These are phyloP conservation scores for Amblyjoppa proteus DNA, from an alignment of 2,888 invertebrate species.

Conservation along the genomic window DNA sequence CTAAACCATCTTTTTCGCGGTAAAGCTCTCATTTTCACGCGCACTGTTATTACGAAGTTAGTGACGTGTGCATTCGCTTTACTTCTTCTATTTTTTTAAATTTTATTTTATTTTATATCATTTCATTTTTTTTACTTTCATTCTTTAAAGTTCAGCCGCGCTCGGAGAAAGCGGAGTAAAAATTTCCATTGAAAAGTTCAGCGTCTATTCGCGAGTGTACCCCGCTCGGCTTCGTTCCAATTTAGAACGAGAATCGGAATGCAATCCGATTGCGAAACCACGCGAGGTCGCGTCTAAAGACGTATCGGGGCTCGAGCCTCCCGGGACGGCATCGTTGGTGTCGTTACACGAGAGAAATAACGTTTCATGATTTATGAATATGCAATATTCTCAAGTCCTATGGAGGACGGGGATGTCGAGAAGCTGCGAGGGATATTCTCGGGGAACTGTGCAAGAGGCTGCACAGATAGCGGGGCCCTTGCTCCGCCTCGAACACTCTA, in stretches of 20 bases:
- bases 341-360: slow-evolving; percentile 21
- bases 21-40: slow-evolving; percentile 26
- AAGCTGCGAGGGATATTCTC: neutral
- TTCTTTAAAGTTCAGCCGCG: neutral
- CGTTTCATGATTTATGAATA: slow-evolving; percentile 68
- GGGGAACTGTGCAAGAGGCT: neutral
- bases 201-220: neutral
- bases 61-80: slow-evolving; percentile 4
- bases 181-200: slow-evolving; percentile 43
- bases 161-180: slow-evolving; percentile 16
- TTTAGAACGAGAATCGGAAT: slow-evolving; percentile 35
- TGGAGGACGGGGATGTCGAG: neutral
- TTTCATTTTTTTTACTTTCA: slow-evolving; percentile 4
- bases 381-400: slow-evolving; percentile 71
- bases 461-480: neutral
- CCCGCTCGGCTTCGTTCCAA: slow-evolving; percentile 4
- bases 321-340: neutral
- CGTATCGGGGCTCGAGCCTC: neutral
- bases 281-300: slow-evolving; percentile 8
- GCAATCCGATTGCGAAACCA: slow-evolving; percentile 25
- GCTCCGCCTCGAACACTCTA: neutral
- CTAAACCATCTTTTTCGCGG: slow-evolving; percentile 40
- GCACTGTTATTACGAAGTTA: slow-evolving; percentile 20
- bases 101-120: neutral
- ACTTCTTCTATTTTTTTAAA: neutral